Evolutionary conservation across 1,140 invertebrate species (phyloP).

Genomic region (Camponotus pennsylvanicus): DNA sequence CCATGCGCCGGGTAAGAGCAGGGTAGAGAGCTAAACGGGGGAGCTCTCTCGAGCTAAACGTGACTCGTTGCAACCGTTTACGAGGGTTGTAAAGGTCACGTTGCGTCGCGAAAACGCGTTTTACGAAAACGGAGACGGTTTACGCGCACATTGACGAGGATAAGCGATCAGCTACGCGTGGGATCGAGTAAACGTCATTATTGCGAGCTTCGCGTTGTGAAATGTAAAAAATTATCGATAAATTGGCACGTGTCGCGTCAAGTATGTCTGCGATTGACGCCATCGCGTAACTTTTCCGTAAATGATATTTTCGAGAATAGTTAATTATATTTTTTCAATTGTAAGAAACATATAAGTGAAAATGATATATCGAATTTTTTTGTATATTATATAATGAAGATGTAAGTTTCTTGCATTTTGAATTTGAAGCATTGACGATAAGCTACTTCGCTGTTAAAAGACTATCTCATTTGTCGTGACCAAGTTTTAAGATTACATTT

Average conservation of each 20-base stretch:
- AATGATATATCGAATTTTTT: not conserved
- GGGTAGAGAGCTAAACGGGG: constrained; percentile 43
- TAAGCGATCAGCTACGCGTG: too few species aligned
- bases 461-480: not conserved
- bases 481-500: constrained; percentile 28
- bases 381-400: not conserved
- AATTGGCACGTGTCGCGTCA: not conserved
- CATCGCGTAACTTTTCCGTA: not conserved
- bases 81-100: constrained; percentile 12
- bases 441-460: not conserved
- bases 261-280: not conserved
- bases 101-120: not conserved
- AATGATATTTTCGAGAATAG: not conserved
- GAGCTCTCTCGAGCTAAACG: constrained; percentile 36
- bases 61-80: constrained; percentile 43
- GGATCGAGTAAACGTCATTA: not conserved
- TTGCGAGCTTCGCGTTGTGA: too few species aligned
- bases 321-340: not conserved
- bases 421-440: not conserved
- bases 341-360: not conserved
- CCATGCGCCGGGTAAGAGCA: not conserved
- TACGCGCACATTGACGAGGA: not conserved
- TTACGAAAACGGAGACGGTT: not conserved
- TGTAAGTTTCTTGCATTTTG: not conserved
- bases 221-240: not conserved